phyloP scores from a whole-genome alignment of 2,888 invertebrate species.

The Zeuzera pyrina region DNA sequence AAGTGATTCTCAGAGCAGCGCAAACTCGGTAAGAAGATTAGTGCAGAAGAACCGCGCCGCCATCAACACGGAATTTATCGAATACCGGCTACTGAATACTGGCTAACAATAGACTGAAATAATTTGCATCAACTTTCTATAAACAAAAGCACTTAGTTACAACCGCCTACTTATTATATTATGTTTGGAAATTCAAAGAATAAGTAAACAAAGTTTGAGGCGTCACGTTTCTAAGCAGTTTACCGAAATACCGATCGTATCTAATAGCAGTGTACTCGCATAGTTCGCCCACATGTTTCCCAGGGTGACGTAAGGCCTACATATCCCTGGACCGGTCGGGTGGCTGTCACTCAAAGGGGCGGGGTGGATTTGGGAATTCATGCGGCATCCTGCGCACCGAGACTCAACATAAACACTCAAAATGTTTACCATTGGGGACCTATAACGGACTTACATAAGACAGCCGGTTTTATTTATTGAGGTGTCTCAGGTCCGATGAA shows the following conservation, averaged over 20 bases:
- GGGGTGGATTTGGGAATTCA: constrained; percentile 23
- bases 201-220: too few species aligned
- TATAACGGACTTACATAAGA: constrained; percentile 18
- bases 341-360: constrained; percentile 21
- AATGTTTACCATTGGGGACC: constrained; percentile 21
- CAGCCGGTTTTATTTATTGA: constrained; percentile 25
- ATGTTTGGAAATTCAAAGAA: too few species aligned
- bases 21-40: constrained; percentile 30
- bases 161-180: too few species aligned
- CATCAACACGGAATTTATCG: constrained; percentile 24
- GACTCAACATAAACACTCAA: constrained; percentile 21
- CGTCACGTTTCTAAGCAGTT: too few species aligned
- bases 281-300: constrained; percentile 2
- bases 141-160: too few species aligned
- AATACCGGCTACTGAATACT: constrained; percentile 22
- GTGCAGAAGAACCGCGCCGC: constrained; percentile 17
- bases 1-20: constrained; percentile 20
- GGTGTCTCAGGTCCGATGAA: not conserved
- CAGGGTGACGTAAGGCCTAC: constrained; percentile 16
- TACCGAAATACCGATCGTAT: not conserved
- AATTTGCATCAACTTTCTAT: too few species aligned
- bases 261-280: not conserved
- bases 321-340: constrained; percentile 19
- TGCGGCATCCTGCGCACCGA: constrained; percentile 17
- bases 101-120: not conserved